phyloP scores from a whole-genome alignment of 2,113 vertebrate species.

The Enhydra lutris region DNA sequence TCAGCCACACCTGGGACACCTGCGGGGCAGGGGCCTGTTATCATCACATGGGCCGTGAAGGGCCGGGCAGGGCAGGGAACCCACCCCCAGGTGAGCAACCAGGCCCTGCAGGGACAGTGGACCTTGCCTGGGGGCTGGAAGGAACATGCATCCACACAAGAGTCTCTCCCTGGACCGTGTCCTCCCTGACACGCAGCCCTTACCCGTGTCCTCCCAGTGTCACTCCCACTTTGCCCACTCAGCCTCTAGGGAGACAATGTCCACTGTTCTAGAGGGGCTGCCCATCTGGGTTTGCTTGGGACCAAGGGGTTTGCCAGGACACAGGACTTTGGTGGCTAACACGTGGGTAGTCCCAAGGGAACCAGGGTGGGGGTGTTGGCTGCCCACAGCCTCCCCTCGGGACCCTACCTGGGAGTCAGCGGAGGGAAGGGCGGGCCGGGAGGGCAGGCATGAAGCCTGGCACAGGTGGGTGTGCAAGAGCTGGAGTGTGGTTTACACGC shows the following conservation, averaged over 20 bases:
- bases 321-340: accelerated
- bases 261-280: neutral
- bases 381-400: neutral
- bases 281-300: too few relatives aligned
- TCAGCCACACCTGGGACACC: neutral
- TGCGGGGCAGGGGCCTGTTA: neutral
- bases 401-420: neutral
- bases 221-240: neutral
- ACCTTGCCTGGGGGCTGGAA: neutral
- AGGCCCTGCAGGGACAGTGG: neutral
- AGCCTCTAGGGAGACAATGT: accelerated
- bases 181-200: neutral
- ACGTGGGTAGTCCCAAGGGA: neutral
- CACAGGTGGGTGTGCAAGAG: neutral
- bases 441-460: neutral
- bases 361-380: neutral
- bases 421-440: neutral
- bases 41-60: accelerated
- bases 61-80: neutral
- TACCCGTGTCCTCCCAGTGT: neutral
- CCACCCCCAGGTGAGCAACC: neutral
- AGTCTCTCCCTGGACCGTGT: neutral
- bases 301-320: neutral
- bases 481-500: accelerated
- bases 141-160: neutral